phyloP scores from a whole-genome alignment of 2,888 invertebrate species.

The Microdon myrmicae region DNA sequence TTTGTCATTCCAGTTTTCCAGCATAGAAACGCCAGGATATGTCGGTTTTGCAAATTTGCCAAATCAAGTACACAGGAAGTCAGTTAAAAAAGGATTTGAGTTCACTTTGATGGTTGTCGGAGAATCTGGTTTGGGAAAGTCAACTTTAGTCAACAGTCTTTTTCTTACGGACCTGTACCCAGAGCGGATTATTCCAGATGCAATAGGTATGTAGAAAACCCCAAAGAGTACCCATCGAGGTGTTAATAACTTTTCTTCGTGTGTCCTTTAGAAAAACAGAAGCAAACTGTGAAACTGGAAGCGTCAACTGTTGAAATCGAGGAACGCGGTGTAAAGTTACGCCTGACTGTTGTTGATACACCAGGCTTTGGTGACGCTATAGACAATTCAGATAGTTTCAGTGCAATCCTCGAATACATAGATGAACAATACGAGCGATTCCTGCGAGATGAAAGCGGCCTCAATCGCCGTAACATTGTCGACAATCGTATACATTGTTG shows the following conservation, averaged over 20 bases:
- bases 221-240: conserved; percentile 21
- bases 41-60: conserved; percentile 85
- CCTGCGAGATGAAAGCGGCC: conserved; percentile 90
- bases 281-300: conserved; percentile 92
- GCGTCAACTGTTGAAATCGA: conserved; percentile 98
- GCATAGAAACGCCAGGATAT: conserved; percentile 87
- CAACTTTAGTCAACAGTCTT: conserved; percentile 93
- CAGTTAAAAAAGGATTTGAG: conserved; percentile 97
- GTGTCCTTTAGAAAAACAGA: conserved; percentile 81
- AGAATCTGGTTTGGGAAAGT: conserved; percentile 92
- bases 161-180: conserved; percentile 96
- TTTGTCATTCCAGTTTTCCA: conserved; percentile 76
- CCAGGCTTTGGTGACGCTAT: conserved; percentile 97
- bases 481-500: conserved; percentile 98
- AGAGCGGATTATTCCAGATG: conserved; percentile 88
- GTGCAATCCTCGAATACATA: conserved; percentile 92
- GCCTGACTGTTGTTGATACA: conserved; percentile 94
- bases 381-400: conserved; percentile 92
- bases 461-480: conserved; percentile 94
- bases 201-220: conserved; percentile 74
- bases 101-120: conserved; percentile 98
- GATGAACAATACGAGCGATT: conserved; percentile 97
- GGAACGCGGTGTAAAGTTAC: conserved; percentile 91
- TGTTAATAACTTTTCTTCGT: background rate
- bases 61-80: conserved; percentile 96